phyloP scores from a whole-genome alignment of 2,888 invertebrate genomes.

The Allacma fusca region DNA sequence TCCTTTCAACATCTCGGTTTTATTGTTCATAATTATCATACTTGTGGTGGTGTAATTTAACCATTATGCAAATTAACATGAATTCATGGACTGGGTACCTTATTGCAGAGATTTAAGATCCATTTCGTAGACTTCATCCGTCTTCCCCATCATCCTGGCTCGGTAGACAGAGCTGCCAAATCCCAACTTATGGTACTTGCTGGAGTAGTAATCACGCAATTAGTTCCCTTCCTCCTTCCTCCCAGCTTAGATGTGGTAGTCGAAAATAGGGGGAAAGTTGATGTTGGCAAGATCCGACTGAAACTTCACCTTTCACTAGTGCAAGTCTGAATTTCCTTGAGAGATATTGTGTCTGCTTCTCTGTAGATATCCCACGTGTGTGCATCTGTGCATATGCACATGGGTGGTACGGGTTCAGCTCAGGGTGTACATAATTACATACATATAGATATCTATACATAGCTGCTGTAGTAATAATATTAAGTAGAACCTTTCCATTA shows the following conservation, averaged over 20 bases:
- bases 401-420: too few species aligned
- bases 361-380: too few species aligned
- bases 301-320: too few species aligned
- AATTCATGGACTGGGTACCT: neutral
- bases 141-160: too few species aligned
- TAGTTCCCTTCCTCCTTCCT: slow-evolving; percentile 4
- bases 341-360: too few species aligned
- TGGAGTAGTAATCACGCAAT: neutral
- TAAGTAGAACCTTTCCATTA: too few species aligned
- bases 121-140: neutral
- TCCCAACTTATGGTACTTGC: neutral
- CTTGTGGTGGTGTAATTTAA: neutral
- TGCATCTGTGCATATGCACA: too few species aligned
- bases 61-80: neutral
- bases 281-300: neutral
- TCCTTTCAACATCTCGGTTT: neutral
- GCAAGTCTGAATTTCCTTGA: too few species aligned
- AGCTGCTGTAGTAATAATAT: too few species aligned
- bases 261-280: neutral
- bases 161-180: neutral
- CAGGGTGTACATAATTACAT: too few species aligned
- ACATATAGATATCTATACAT: too few species aligned
- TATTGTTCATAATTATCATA: slow-evolving; percentile 16
- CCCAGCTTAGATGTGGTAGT: neutral
- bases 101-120: neutral